Conservation (phyloP, 2,797 vertebrate genomes). For the Heterohyrax brucei region DNA sequence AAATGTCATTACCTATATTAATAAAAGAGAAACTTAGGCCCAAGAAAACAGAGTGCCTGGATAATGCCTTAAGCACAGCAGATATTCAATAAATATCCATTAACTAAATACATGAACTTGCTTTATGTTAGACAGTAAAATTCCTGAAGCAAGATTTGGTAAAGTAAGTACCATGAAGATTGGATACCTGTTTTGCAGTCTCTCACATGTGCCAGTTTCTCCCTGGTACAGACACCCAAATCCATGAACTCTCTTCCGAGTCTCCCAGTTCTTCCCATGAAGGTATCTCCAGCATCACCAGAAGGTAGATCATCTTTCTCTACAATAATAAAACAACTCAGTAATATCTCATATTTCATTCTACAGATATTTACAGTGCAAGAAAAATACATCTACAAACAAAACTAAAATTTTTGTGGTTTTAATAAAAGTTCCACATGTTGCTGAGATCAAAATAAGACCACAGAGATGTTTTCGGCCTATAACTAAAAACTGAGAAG, state of each 20-base stretch:
- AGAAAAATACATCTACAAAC: neutral
- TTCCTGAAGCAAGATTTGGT: conserved; percentile 11
- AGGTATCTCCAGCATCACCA: neutral
- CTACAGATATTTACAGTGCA: neutral
- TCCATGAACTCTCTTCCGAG: conserved; percentile 63
- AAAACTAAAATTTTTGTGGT: neutral
- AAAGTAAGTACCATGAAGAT: neutral
- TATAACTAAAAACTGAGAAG: neutral
- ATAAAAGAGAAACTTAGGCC: conserved; percentile 25
- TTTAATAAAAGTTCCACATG: neutral
- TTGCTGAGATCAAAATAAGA: neutral
- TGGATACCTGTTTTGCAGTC: conserved; percentile 80
- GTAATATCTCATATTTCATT: neutral
- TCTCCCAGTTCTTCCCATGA: conserved; percentile 65
- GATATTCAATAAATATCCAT: neutral
- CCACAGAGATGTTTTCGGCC: neutral
- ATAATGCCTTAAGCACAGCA: neutral
- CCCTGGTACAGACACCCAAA: conserved; percentile 78
- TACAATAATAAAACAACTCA: conserved; percentile 56
- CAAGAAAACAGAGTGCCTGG: neutral
- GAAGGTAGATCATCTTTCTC: conserved; percentile 48
- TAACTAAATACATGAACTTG: neutral
- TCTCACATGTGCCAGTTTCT: conserved; percentile 81
- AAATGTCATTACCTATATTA: neutral
- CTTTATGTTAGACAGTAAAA: conserved; percentile 47